phyloP scores from a whole-genome alignment of 2,797 vertebrate species.

The Merluccius polli region DNA sequence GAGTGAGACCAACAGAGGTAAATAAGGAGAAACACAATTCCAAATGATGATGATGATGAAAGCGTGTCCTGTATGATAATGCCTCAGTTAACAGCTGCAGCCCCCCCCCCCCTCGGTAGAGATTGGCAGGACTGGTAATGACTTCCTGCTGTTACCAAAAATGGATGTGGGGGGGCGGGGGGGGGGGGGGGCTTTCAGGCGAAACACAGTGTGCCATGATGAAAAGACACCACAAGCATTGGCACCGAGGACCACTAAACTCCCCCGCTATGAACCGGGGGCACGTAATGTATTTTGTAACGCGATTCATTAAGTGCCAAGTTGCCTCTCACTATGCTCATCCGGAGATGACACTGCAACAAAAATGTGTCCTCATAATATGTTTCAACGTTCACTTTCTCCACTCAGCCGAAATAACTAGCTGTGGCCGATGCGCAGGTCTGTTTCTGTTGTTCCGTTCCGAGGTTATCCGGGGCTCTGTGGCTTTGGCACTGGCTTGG shows the following conservation, averaged over 20 bases:
- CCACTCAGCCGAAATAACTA: too few relatives aligned
- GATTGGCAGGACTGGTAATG: slow-evolving; percentile 46
- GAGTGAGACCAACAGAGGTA: background rate
- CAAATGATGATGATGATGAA: slow-evolving; percentile 4
- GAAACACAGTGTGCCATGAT: too few relatives aligned
- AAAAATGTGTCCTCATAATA: too few relatives aligned
- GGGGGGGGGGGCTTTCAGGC: too few relatives aligned
- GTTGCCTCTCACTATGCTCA: too few relatives aligned
- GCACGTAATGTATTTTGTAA: too few relatives aligned
- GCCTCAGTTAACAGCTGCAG: slow-evolving; percentile 10
- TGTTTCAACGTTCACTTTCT: too few relatives aligned
- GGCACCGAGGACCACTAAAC: too few relatives aligned
- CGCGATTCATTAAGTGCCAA: too few relatives aligned
- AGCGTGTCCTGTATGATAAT: slow-evolving; percentile 1
- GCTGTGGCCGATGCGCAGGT: slow-evolving; percentile 3
- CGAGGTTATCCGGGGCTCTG: slow-evolving; percentile 45
- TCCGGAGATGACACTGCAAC: too few relatives aligned
- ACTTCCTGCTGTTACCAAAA: slow-evolving; percentile 34
- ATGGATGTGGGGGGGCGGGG: slow-evolving; percentile 18
- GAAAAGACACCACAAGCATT: too few relatives aligned
- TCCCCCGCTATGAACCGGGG: too few relatives aligned
- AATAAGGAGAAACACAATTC: background rate
- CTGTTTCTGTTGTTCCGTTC: slow-evolving; percentile 38
- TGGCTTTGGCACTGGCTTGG: slow-evolving; percentile 35
- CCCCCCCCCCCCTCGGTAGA: slow-evolving; percentile 23